Evolutionary conservation across 2,113 vertebrate species (phyloP).

Genomic region (Cryptomyrus ogoouensis): DNA sequence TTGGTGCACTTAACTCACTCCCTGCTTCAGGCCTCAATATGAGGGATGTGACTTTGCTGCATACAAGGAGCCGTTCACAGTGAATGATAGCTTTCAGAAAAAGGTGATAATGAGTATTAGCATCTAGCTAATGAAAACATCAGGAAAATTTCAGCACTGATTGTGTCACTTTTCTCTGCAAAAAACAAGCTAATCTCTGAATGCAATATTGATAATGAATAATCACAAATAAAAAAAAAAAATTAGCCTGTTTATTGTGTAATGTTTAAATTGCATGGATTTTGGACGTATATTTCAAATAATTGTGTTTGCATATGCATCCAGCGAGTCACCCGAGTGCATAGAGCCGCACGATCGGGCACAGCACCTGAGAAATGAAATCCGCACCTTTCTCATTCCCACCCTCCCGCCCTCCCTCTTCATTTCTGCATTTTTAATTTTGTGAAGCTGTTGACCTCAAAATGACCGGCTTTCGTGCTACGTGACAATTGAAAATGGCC

Average conservation of each 20-base stretch:
- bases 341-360: neutral
- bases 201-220: slow-evolving; percentile 53
- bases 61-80: slow-evolving; percentile 64
- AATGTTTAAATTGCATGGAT: neutral
- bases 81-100: slow-evolving; percentile 67
- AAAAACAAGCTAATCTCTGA: slow-evolving; percentile 62
- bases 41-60: neutral
- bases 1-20: neutral
- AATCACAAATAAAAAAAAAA: slow-evolving; percentile 40
- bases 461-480: neutral
- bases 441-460: neutral
- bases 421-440: neutral
- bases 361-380: neutral
- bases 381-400: too few relatives aligned
- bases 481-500: neutral
- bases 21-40: neutral
- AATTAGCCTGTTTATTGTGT: neutral
- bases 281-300: neutral
- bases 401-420: neutral
- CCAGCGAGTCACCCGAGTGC: neutral
- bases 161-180: slow-evolving; percentile 61
- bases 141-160: slow-evolving; percentile 69
- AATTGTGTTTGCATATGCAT: neutral
- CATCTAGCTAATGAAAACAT: slow-evolving; percentile 56
- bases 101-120: slow-evolving; percentile 56